Conservation (phyloP, 2,113 vertebrate species). For the Apistogramma diplotaenia region DNA sequence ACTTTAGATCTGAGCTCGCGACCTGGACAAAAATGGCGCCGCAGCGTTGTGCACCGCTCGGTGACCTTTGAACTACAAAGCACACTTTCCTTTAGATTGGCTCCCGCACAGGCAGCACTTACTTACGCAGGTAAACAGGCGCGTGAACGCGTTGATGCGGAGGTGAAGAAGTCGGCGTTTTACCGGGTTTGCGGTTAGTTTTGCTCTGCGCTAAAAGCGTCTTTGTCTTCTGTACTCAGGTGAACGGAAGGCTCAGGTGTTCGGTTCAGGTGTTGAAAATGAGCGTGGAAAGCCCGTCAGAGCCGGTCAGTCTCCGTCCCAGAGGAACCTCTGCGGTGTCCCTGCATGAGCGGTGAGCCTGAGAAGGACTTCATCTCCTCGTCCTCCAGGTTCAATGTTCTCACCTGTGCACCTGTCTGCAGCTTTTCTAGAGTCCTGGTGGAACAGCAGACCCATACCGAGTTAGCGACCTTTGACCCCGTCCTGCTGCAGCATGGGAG, state of each 20-base stretch:
- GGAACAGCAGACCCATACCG: background rate
- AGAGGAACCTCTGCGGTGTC: conserved; percentile 87
- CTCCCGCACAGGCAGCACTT: background rate
- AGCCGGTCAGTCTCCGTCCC: conserved; percentile 79
- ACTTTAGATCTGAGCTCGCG: background rate
- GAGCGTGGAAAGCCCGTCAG: conserved; percentile 44
- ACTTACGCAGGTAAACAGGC: background rate
- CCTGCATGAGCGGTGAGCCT: conserved; percentile 89
- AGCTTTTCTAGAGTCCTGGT: conserved; percentile 51
- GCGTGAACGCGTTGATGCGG: background rate
- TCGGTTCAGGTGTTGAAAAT: background rate
- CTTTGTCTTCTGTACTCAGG: background rate
- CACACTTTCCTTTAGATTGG: too few species aligned
- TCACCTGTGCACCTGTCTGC: background rate
- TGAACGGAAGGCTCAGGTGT: background rate
- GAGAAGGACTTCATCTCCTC: background rate
- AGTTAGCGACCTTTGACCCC: background rate
- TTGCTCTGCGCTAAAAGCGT: background rate
- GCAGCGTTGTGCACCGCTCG: background rate
- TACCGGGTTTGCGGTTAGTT: background rate
- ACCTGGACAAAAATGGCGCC: background rate
- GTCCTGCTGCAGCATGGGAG: background rate
- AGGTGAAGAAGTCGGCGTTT: accelerated
- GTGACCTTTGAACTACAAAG: background rate
- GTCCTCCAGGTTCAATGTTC: background rate